Evolutionary conservation across 2,888 invertebrate species (phyloP), one percentile per base, ranked within the genome.

Genomic region (Quadroppia sp.): DNA sequence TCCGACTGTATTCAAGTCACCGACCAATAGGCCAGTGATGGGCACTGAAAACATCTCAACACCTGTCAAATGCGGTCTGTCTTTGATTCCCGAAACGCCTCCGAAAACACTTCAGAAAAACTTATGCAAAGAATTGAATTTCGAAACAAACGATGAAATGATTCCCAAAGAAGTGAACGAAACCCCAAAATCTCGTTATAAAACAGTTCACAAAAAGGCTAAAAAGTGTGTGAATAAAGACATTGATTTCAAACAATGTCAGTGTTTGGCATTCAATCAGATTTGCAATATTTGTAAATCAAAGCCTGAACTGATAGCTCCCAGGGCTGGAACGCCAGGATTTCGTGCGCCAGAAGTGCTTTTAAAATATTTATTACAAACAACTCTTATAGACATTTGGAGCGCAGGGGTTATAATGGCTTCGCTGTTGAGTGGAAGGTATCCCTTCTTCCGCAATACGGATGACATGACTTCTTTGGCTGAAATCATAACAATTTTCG

Each of bases 241-340:
- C 4, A 23, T 17, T 42, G 67, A 67, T 20, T 20, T 67, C 17
- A 42, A 42, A n/a, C n/a, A n/a, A 7, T 91, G 91, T 82, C 84
- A 84, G 74, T 91, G 91, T 82, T 87, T 85, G 80, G 89, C 87
- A 17, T 87, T 87, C 81, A 84, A 88, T 0, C 85, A 83, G 81
- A 85, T 89, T 42, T 92, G 92, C 82, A 85, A 86, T 48, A 79
- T 86, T n/a, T 91, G 91, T 80, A 81, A 87, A 71, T 82, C 85
- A 53, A 87, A 88, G 79, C 76, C 75, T 40, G 79, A 80, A 70
- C 87, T 89, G 78, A 85, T 87, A 71, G 92, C 92, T 9, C 87
- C 90, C 3, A 85, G 93, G 79, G 93, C 93, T 72, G 94, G 94
- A 76, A 94, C 94, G 61, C 92, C 92, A 72, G 94, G 94, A 45